Conservation (phyloP, 2,113 vertebrate species). For the Nycticryphes semicollaris region DNA sequence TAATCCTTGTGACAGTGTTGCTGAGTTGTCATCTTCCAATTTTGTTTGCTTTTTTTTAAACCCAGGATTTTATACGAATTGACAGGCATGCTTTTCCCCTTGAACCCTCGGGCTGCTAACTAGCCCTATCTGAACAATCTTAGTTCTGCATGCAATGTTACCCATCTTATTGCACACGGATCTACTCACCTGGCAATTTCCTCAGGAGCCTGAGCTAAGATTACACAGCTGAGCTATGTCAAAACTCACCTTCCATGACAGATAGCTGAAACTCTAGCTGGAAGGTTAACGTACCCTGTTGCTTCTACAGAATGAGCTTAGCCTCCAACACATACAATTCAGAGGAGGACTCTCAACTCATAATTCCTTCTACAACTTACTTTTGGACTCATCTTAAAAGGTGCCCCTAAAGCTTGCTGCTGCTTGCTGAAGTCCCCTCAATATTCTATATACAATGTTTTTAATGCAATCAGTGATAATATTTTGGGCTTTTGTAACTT, state of each 20-base stretch:
- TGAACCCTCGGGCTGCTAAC: not conserved
- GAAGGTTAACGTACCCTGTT: not conserved
- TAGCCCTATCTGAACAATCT: not conserved
- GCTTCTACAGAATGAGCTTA: not conserved
- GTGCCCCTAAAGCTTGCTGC: not conserved
- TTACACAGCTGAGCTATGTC: not conserved
- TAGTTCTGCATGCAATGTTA: not conserved
- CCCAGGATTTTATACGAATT: not conserved
- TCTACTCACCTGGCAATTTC: not conserved
- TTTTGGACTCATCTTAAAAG: not conserved
- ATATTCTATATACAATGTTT: fast-evolving
- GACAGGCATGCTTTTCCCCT: not conserved
- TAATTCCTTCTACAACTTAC: not conserved
- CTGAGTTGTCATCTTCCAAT: not conserved
- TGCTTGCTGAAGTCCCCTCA: not conserved
- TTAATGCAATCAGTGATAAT: not conserved
- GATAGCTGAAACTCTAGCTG: not conserved
- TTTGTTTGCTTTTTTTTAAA: not conserved
- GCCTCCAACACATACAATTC: not conserved
- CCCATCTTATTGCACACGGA: fast-evolving
- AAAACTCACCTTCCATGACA: not conserved
- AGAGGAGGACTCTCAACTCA: not conserved
- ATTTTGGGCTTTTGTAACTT: not conserved
- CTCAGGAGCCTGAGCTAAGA: not conserved
- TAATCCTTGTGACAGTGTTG: not conserved